These are phyloP conservation scores for Brachionus manjavacas DNA, from an alignment of 1,140 invertebrate genomes.

Conservation along the genomic window DNA sequence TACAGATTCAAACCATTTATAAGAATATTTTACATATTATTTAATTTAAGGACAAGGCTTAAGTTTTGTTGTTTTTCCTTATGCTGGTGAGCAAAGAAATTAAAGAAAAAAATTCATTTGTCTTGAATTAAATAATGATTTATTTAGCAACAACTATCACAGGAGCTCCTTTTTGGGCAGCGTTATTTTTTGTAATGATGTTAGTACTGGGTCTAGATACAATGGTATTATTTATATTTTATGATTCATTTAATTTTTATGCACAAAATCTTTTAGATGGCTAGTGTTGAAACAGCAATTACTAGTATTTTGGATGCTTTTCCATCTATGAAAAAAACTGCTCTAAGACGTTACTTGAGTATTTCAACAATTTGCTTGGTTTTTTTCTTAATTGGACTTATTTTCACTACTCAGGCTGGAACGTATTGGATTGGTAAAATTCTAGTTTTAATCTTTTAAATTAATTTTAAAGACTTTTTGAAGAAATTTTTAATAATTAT, in stretches of 20 bases:
- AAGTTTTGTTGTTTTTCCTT: conserved; percentile 93
- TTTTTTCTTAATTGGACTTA: conserved; percentile 65
- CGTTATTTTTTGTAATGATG: conserved; percentile 39
- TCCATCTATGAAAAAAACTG: conserved; percentile 58
- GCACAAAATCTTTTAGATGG: conserved; percentile 60
- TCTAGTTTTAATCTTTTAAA: not conserved
- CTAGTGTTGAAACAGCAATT: conserved; percentile 71
- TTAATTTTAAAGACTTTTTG: conserved; percentile 63
- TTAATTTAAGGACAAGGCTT: conserved; percentile 69
- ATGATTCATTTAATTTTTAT: not conserved
- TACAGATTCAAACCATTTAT: not conserved
- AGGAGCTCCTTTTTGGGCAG: conserved; percentile 42
- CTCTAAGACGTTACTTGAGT: conserved; percentile 58
- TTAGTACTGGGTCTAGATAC: conserved; percentile 35
- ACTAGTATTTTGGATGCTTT: conserved; percentile 70
- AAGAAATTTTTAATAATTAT: conserved; percentile 70
- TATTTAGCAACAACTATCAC: not conserved
- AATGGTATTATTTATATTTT: conserved; percentile 42
- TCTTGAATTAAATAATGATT: not conserved
- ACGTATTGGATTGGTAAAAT: conserved; percentile 30
- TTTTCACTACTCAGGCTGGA: conserved; percentile 49
- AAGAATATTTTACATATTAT: not conserved
- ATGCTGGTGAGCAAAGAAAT: conserved; percentile 76
- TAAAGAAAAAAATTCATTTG: conserved; percentile 44
- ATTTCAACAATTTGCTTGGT: conserved; percentile 62